Base-by-base conservation (phyloP, 2,797 vertebrate genomes). In the Poecilia gillii region DNA sequence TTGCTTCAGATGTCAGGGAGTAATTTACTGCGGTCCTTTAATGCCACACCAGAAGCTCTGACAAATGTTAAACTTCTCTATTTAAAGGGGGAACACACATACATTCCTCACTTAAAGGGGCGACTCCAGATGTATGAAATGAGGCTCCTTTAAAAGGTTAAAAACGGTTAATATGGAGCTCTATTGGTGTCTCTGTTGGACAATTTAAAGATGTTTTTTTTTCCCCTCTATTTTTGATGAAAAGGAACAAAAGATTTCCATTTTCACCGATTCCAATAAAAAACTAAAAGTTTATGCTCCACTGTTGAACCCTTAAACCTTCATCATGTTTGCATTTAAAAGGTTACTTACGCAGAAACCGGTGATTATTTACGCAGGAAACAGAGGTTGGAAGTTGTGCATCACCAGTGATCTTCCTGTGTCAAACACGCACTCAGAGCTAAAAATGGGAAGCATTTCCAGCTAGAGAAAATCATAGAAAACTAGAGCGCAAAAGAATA, bases 1-100 rank as follows among this genome's bases (percentile, higher is more conserved):
- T 92, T 93, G 92, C 76, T 88, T 88, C 77, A 87, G 81, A 80
- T 77, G 86, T 86, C 83, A 20, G 81, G 9, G 8, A 71, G 77
- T 84, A 75, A 85, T 90, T 91, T 82, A 86, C 53, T 75, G 53
- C 5, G 12, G 57, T 2, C 39, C 73, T 82, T 86, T 71, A 14
- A 77, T 85, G 88, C 80, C 47, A 1, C 84, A 75, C 23, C 72
- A 85, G 53, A 85, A 77, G 79, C 47, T 80, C 46, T 28, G 81
- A 83, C 87, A 90, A 80, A 82, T 85, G 82, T 85, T 76, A 39
- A 66, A 74, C 45, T 75, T 66, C 46, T 31, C 12, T n/a, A 2
- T 73, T 13, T 43, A 53, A 47, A 72, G 57, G 49, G 6, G 1
- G 3, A 28, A n/a, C 20, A 62, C 31, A 66, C 53, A 31, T 45